These are phyloP conservation scores for Cybosia mesomella DNA, from an alignment of 2,888 invertebrate species.

Conservation along the genomic window DNA sequence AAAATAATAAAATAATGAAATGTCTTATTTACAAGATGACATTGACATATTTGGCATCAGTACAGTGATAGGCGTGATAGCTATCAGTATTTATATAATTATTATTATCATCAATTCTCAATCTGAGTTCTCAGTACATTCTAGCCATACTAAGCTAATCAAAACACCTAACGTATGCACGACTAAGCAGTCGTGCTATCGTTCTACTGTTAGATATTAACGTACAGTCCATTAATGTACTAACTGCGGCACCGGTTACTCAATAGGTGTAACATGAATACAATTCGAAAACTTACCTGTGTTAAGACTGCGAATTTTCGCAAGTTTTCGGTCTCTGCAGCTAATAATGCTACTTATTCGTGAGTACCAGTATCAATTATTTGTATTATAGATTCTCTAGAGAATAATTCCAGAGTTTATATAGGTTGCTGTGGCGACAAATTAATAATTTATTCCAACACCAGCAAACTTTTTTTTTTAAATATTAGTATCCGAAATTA, in stretches of 20 bases:
- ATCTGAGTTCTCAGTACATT: neutral
- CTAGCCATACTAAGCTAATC: neutral
- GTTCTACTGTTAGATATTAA: neutral
- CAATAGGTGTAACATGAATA: slow-evolving; percentile 63
- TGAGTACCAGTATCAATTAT: slow-evolving; percentile 58
- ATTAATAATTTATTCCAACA: neutral
- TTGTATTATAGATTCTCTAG: neutral
- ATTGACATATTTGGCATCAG: neutral
- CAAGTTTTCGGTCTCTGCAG: slow-evolving; percentile 69
- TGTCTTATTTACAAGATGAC: neutral
- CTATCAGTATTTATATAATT: neutral
- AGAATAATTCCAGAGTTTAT: neutral
- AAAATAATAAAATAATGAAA: no score
- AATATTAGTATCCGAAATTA: no score
- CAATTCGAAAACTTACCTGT: slow-evolving; percentile 56
- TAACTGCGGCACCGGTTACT: slow-evolving; percentile 12
- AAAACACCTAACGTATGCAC: neutral
- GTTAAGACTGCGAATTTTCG: slow-evolving; percentile 50
- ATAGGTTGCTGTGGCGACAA: neutral
- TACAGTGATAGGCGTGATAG: neutral
- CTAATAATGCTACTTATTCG: slow-evolving; percentile 69
- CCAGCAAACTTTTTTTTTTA: neutral
- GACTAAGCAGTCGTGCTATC: neutral
- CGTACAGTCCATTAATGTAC: neutral
- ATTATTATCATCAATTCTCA: neutral